A percentile compares a stretch with the other conserved stretches of the same genome.
Conservation (phyloP, 2,797 vertebrate species). For the Hoplostethus mediterraneus region DNA sequence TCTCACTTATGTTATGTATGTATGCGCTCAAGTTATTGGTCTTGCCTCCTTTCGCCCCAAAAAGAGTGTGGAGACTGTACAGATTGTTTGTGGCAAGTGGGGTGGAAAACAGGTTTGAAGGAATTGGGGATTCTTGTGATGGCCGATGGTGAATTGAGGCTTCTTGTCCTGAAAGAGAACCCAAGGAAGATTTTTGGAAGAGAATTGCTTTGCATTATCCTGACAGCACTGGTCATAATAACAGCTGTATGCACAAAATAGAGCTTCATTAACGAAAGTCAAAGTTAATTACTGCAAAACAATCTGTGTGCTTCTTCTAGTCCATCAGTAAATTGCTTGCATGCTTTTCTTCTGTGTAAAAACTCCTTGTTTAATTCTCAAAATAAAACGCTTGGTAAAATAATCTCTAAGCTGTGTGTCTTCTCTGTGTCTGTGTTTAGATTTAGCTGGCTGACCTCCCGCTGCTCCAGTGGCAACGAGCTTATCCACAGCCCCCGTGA, state of each 20-base stretch:
- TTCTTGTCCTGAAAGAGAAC: conserved; percentile 52
- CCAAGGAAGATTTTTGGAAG: background rate
- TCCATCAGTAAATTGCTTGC: background rate
- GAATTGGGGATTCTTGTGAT: background rate
- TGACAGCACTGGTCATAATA: background rate
- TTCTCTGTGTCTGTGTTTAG: conserved; percentile 38
- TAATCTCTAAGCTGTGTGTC: conserved; percentile 15
- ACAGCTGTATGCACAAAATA: background rate
- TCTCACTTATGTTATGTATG: conserved; percentile 50
- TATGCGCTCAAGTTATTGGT: conserved; percentile 39
- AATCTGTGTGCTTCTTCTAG: background rate
- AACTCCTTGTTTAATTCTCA: background rate
- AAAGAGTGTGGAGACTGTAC: background rate
- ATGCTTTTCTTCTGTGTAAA: background rate
- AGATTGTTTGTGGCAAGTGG: background rate
- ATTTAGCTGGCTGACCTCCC: conserved; percentile 65
- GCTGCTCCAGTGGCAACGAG: conserved; percentile 26
- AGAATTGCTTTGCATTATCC: background rate
- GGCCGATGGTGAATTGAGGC: background rate
- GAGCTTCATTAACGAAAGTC: background rate
- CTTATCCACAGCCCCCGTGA: conserved; percentile 36
- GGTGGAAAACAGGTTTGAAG: background rate
- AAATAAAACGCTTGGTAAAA: conserved; percentile 13
- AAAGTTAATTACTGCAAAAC: background rate
- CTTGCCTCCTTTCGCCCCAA: conserved; percentile 18